A percentile compares a stretch with the other conserved stretches of the same genome.
Evolutionary conservation across 2,113 vertebrate species (phyloP).

Genomic region (Nettapus auritus): DNA sequence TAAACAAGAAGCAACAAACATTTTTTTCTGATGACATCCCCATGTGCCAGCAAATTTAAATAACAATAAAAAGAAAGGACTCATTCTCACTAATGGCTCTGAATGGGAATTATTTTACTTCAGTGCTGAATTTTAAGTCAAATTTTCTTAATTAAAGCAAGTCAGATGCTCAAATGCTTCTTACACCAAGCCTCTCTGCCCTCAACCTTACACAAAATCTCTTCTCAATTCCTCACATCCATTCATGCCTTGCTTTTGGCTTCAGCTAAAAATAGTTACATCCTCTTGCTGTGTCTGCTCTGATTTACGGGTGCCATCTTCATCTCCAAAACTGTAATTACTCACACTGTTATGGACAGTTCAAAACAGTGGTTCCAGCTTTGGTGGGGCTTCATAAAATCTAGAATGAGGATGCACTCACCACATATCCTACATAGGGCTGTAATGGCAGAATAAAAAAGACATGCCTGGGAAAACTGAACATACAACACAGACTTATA

Average conservation of each 20-base stretch:
- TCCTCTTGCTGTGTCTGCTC: neutral
- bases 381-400: neutral
- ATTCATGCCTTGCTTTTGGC: neutral
- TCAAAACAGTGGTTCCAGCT: neutral
- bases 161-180: neutral
- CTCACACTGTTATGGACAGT: neutral
- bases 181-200: neutral
- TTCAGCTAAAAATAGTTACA: neutral
- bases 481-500: neutral
- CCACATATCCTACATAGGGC: fast-evolving
- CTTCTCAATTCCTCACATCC: neutral
- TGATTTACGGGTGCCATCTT: neutral
- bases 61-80: neutral
- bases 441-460: neutral
- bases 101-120: slow-evolving; percentile 21
- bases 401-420: neutral
- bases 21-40: neutral
- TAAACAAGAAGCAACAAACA: slow-evolving; percentile 52
- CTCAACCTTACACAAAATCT: neutral
- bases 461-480: neutral
- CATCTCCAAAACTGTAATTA: neutral
- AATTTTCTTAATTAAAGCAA: slow-evolving; percentile 41
- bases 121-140: slow-evolving; percentile 11
- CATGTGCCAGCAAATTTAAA: neutral
- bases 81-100: neutral